Evolutionary conservation across 2,113 vertebrate genomes (phyloP).

Genomic region (Orycteropus afer): DNA sequence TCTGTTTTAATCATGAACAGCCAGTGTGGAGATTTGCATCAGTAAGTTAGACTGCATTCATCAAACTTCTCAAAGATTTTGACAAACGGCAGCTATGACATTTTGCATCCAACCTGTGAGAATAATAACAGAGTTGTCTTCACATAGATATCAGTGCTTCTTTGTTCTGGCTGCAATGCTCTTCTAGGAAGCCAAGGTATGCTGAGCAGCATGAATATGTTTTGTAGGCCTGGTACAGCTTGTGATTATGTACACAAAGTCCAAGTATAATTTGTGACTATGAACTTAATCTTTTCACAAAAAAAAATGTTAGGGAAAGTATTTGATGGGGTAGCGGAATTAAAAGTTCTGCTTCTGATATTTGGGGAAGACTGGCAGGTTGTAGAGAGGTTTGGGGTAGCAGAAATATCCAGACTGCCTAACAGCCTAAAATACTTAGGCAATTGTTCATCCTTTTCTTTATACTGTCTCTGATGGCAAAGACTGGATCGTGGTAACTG

Average conservation of each 20-base stretch:
- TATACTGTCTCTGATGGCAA: constrained; percentile 16
- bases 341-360: neutral
- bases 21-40: neutral
- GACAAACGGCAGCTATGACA: neutral
- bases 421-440: neutral
- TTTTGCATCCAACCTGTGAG: neutral
- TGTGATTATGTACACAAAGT: neutral
- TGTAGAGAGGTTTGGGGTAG: neutral
- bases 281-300: neutral
- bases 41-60: neutral
- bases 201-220: neutral
- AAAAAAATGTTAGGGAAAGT: neutral
- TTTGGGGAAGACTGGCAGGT: neutral
- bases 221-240: neutral
- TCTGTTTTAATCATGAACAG: neutral
- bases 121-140: neutral
- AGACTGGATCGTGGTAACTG: constrained; percentile 27
- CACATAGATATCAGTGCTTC: neutral
- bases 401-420: constrained; percentile 15
- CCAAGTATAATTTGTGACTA: neutral
- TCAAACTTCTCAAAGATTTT: neutral
- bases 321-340: neutral
- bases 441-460: constrained; percentile 1
- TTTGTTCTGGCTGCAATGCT: neutral
- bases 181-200: neutral